A percentile compares a stretch with the other conserved stretches of the same genome.
phyloP scores from a whole-genome alignment of 2,888 invertebrate genomes.

The Micropterix aruncella region DNA sequence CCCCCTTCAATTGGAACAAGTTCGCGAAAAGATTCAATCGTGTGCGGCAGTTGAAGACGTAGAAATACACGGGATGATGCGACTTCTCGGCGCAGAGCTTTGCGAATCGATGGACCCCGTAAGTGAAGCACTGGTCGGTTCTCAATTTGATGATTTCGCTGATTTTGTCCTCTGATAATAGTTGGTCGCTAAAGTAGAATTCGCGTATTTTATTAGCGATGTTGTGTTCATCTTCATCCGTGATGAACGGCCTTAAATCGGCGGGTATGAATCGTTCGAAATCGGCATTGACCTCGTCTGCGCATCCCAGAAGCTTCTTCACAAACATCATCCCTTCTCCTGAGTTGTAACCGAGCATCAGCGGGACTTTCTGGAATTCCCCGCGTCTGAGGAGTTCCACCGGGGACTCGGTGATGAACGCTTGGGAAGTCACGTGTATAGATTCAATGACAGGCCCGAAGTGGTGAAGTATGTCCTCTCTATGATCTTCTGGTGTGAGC shows the following conservation, averaged over 20 bases:
- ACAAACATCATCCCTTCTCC: conserved; percentile 32
- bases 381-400: conserved; percentile 21
- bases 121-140: conserved; percentile 24
- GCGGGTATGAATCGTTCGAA: conserved; percentile 26
- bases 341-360: conserved; percentile 30
- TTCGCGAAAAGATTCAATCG: conserved; percentile 28
- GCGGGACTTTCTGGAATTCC: conserved; percentile 20
- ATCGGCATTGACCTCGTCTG: conserved; percentile 16
- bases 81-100: conserved; percentile 18
- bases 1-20: conserved; percentile 23
- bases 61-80: conserved; percentile 22
- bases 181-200: conserved; percentile 23
- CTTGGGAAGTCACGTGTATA: conserved; percentile 18
- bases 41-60: conserved; percentile 27
- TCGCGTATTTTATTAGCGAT: conserved; percentile 22
- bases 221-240: conserved; percentile 17
- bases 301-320: conserved; percentile 18
- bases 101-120: conserved; percentile 26
- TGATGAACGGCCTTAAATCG: conserved; percentile 25
- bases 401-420: conserved; percentile 24
- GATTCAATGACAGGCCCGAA: conserved; percentile 32
- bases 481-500: conserved; percentile 3
- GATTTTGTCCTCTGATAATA: conserved; percentile 18
- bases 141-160: conserved; percentile 23
- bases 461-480: neutral